A percentile compares a stretch with the other conserved stretches of the same genome.
Evolutionary conservation across 2,797 vertebrate species (phyloP).

Genomic region (Centroberyx gerrardi): DNA sequence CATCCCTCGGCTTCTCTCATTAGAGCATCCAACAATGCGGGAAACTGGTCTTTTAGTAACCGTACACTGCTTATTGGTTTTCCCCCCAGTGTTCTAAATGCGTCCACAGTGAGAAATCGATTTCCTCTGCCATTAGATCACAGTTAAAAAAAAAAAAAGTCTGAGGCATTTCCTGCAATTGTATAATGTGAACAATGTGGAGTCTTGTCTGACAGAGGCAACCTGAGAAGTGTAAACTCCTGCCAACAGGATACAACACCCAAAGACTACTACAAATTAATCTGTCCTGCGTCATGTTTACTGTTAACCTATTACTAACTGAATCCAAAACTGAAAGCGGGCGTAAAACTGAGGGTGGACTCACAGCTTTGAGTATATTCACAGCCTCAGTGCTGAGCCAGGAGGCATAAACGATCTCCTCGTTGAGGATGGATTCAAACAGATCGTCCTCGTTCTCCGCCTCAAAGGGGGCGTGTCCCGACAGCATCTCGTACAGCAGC

Average conservation of each 20-base stretch:
- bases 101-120: constrained; percentile 28
- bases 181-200: constrained; percentile 24
- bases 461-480: constrained; percentile 96
- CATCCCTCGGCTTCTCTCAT: neutral
- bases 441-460: constrained; percentile 98
- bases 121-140: constrained; percentile 38
- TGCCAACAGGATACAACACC: constrained; percentile 15
- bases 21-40: constrained; percentile 5
- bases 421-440: constrained; percentile 96
- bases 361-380: constrained; percentile 94
- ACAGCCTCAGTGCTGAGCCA: constrained; percentile 94
- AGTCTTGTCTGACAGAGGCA: neutral
- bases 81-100: constrained; percentile 13
- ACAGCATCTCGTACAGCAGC: constrained; percentile 97
- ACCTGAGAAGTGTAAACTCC: neutral
- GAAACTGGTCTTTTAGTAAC: constrained; percentile 17
- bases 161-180: constrained; percentile 49
- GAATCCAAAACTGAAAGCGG: constrained; percentile 12
- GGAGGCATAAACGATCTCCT: constrained; percentile 93
- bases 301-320: too few relatives aligned
- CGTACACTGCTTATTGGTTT: constrained; percentile 19
- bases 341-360: constrained; percentile 53
- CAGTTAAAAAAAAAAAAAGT: constrained; percentile 4
- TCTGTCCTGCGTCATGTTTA: neutral
- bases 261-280: constrained; percentile 16